Evolutionary conservation across 2,113 vertebrate genomes (phyloP).

Genomic region (Emberiza fucata): DNA sequence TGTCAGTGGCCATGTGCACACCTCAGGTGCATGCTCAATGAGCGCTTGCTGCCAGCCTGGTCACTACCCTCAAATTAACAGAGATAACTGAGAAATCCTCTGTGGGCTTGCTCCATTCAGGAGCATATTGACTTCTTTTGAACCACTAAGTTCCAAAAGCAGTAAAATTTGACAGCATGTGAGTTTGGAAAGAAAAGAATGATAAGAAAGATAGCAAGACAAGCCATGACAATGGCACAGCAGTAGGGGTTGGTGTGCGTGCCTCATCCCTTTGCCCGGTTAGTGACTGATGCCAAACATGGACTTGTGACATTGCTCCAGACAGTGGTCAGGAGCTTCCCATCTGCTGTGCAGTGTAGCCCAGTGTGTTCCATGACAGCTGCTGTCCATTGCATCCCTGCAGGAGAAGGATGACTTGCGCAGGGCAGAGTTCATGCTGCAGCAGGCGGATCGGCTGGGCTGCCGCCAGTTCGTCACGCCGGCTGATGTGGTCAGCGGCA

Average conservation of each 20-base stretch:
- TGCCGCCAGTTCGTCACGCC: constrained; percentile 95
- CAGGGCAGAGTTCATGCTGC: constrained; percentile 89
- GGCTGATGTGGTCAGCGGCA: constrained; percentile 87
- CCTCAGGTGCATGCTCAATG: neutral
- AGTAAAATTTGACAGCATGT: neutral
- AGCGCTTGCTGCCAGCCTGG: neutral
- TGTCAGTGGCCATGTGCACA: neutral
- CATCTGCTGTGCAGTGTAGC: neutral
- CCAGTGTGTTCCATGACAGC: neutral
- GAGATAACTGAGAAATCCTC: neutral
- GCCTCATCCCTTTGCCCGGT: fast-evolving
- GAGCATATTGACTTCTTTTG: neutral
- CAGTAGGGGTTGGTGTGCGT: neutral
- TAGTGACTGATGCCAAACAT: neutral
- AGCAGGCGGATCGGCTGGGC: constrained; percentile 86
- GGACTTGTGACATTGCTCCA: neutral
- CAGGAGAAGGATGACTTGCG: constrained; percentile 88
- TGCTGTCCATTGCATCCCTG: neutral
- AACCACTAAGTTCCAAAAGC: neutral
- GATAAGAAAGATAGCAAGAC: neutral
- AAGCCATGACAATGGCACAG: fast-evolving
- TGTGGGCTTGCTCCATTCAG: neutral
- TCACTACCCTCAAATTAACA: neutral
- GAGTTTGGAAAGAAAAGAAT: neutral
- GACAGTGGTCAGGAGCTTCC: neutral